Conservation (phyloP, 64 coral and sea anemone genomes). For the Actinia equina region DNA sequence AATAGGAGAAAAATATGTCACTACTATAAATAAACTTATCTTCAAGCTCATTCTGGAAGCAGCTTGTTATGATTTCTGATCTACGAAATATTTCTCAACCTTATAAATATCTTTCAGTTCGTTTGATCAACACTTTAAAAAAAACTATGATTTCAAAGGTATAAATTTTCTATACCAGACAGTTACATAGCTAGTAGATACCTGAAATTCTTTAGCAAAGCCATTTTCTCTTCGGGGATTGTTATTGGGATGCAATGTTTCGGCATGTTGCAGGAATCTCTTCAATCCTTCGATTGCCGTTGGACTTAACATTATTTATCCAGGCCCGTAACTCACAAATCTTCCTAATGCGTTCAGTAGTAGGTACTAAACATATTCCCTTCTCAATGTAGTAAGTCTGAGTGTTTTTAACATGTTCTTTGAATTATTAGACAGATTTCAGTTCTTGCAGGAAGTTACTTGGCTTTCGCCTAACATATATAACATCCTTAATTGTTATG, state of each 20-base stretch:
- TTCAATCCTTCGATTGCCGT: constrained; percentile 30
- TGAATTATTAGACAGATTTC: background rate
- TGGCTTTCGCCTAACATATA: too few species aligned
- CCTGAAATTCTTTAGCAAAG: constrained; percentile 62
- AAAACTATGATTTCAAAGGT: background rate
- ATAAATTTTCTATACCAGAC: background rate
- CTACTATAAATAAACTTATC: background rate
- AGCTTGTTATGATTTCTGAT: background rate
- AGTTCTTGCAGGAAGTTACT: background rate
- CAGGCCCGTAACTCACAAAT: too few species aligned
- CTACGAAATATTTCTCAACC: background rate
- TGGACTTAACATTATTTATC: background rate
- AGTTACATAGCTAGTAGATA: background rate
- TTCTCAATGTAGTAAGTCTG: background rate
- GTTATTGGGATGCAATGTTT: constrained; percentile 28
- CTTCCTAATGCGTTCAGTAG: background rate
- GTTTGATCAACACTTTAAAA: background rate
- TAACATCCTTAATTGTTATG: background rate
- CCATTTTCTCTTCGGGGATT: constrained; percentile 51
- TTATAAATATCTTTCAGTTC: background rate
- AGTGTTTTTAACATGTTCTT: background rate
- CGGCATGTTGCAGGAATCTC: constrained; percentile 32
- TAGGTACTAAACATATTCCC: background rate
- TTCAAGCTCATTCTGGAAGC: background rate
- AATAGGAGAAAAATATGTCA: background rate